These are phyloP conservation scores for Phoxinus phoxinus DNA, from an alignment of 2,113 vertebrate species.

Conservation along the genomic window DNA sequence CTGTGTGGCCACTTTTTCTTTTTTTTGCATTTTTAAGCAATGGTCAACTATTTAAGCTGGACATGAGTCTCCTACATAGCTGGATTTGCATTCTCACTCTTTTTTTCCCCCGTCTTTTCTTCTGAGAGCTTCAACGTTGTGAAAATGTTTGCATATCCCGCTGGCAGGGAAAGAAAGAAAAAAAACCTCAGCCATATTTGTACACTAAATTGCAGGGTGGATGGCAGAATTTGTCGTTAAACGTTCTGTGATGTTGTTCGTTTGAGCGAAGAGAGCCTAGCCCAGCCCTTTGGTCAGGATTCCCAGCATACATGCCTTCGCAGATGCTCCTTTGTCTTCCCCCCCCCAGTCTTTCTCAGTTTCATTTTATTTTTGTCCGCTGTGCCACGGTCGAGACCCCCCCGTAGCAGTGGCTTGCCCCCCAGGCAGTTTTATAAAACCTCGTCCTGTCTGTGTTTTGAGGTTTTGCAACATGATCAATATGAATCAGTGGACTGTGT, in stretches of 20 bases:
- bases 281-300: constrained; percentile 57
- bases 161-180: constrained; percentile 60
- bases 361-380: constrained; percentile 23
- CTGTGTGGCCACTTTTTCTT: constrained; percentile 22
- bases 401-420: constrained; percentile 20
- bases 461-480: constrained; percentile 23
- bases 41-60: constrained; percentile 48
- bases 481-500: neutral
- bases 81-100: constrained; percentile 38
- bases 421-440: constrained; percentile 39
- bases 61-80: constrained; percentile 28
- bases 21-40: constrained; percentile 14
- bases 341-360: neutral
- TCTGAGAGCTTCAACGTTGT: constrained; percentile 24
- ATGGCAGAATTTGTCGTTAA: constrained; percentile 49
- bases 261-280: constrained; percentile 48
- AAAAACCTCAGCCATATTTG: constrained; percentile 64
- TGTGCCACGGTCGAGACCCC: constrained; percentile 8
- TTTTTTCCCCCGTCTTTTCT: neutral
- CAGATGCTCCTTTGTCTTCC: constrained; percentile 15
- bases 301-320: constrained; percentile 60
- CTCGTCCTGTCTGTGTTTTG: neutral
- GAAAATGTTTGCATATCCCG: constrained; percentile 57
- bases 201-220: constrained; percentile 65
- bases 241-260: constrained; percentile 55